Conservation (phyloP, 2,797 vertebrate species). For the Gallinago stenura region DNA sequence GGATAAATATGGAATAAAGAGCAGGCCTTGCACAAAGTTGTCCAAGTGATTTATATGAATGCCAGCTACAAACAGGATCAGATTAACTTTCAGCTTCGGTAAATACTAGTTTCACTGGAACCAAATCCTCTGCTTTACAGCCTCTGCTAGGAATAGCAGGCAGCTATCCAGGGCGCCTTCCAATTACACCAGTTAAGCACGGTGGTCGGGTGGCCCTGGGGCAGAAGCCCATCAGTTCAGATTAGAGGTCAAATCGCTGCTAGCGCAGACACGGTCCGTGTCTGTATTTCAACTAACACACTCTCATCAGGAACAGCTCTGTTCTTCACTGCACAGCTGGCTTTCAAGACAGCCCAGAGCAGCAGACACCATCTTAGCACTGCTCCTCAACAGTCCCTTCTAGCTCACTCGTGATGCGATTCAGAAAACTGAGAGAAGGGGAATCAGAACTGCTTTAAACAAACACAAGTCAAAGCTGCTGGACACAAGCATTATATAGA, state of each 20-base stretch:
- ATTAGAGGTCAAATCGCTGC: background rate
- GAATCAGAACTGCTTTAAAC: background rate
- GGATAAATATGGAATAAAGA: background rate
- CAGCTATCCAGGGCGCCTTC: accelerated
- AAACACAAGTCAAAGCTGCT: background rate
- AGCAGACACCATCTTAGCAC: background rate
- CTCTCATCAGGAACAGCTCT: background rate
- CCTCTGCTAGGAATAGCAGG: background rate
- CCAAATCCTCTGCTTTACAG: background rate
- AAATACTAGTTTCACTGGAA: background rate
- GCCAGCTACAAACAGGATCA: background rate
- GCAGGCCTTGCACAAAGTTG: background rate
- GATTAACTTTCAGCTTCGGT: background rate
- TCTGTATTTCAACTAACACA: background rate
- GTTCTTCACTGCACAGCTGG: background rate
- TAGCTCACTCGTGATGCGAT: background rate
- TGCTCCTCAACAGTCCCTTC: background rate
- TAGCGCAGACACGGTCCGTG: background rate
- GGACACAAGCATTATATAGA: background rate
- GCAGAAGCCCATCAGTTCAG: background rate
- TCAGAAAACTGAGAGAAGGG: background rate
- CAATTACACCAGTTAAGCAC: background rate
- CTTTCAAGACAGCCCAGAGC: background rate
- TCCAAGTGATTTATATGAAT: background rate
- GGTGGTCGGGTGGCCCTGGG: background rate